Percentiles rank a stretch among this genome's conserved stretches.
These are phyloP conservation scores for Lagorchestes hirsutus DNA, from an alignment of 2,797 vertebrate genomes.

Conservation along the genomic window DNA sequence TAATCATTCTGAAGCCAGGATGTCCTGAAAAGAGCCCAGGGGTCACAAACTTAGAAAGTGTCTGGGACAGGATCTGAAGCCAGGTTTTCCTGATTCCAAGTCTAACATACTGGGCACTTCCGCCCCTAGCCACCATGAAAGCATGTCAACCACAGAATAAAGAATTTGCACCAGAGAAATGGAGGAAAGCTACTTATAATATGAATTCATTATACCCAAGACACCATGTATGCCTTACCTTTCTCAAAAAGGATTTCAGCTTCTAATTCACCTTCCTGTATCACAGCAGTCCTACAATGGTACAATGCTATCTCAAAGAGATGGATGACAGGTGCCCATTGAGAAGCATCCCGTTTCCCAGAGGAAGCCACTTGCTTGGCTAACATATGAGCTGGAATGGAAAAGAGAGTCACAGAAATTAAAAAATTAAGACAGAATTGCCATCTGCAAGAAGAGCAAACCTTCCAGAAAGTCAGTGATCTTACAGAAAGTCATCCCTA, in stretches of 20 bases:
- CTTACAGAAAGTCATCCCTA: background rate
- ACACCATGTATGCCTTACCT: constrained; percentile 82
- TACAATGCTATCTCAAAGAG: constrained; percentile 85
- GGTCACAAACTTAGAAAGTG: background rate
- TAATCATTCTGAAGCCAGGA: too few relatives aligned
- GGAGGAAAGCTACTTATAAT: background rate
- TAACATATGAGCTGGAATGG: constrained; percentile 85
- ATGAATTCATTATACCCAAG: background rate
- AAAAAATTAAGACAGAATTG: background rate
- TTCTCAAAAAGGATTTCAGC: constrained; percentile 89
- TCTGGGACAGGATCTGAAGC: background rate
- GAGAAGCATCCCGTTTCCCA: constrained; percentile 66
- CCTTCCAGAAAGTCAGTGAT: background rate
- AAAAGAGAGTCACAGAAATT: background rate
- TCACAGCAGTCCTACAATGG: constrained; percentile 83
- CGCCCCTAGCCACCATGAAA: background rate
- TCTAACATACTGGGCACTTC: background rate
- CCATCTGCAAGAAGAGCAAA: background rate
- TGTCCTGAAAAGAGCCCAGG: too few relatives aligned
- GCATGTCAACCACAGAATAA: background rate
- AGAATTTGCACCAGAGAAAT: background rate
- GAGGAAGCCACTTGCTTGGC: constrained; percentile 77
- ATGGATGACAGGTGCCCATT: constrained; percentile 82
- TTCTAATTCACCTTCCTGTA: constrained; percentile 85
- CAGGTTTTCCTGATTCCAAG: background rate